Evolutionary conservation across 2,797 vertebrate species (phyloP).

Genomic region (Lacerta agilis): DNA sequence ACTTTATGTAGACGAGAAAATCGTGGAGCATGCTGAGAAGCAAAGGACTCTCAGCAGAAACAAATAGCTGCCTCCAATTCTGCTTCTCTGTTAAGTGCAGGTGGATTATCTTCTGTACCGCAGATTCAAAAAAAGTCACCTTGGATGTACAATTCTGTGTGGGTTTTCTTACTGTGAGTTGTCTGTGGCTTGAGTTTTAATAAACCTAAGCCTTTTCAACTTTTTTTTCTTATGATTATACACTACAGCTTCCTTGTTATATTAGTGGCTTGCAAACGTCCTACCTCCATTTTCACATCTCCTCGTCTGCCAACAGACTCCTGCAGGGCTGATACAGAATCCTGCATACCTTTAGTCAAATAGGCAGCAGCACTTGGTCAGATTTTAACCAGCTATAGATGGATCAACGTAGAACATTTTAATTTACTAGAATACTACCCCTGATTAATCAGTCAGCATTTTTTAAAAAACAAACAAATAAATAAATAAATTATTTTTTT

Average conservation of each 20-base stretch:
- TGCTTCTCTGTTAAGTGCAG: background rate
- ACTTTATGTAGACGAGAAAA: conserved; percentile 94
- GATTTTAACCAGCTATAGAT: background rate
- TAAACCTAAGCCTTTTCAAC: conserved; percentile 55
- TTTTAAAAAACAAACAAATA: too few relatives aligned
- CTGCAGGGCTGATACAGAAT: background rate
- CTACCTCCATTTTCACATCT: background rate
- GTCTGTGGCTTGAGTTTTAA: conserved; percentile 55
- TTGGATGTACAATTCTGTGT: conserved; percentile 42
- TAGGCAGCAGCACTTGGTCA: background rate
- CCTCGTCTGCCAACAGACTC: background rate
- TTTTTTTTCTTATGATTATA: conserved; percentile 57
- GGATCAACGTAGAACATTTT: background rate
- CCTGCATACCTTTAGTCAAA: background rate
- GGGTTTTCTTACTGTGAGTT: conserved; percentile 34
- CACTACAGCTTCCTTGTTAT: conserved; percentile 29
- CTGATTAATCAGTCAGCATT: background rate
- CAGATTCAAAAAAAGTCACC: conserved; percentile 45
- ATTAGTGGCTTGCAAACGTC: background rate
- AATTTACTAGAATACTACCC: background rate
- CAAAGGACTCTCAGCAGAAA: conserved; percentile 95
- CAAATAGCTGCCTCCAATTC: conserved; percentile 79
- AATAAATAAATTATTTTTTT: background rate
- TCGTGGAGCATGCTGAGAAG: conserved; percentile 94
- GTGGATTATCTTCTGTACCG: conserved; percentile 41